These are phyloP conservation scores for Chaetophractus vellerosus DNA, from an alignment of 2,797 vertebrate species.

Conservation along the genomic window DNA sequence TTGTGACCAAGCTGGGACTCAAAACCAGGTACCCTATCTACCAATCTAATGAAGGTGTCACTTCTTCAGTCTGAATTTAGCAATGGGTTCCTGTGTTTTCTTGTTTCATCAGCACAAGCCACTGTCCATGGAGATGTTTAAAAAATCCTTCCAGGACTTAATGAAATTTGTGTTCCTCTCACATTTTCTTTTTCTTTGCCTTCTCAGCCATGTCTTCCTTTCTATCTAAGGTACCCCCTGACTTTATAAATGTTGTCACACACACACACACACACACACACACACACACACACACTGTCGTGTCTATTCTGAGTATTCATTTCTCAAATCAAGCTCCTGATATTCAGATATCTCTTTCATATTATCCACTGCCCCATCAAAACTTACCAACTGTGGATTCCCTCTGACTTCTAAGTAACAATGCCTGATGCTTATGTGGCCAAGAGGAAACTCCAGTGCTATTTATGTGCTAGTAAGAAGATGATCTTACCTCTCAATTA, in stretches of 20 bases:
- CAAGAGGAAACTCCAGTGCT: not conserved
- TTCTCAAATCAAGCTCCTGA: constrained; percentile 1
- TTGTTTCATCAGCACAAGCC: constrained; percentile 55
- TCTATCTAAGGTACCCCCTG: not conserved
- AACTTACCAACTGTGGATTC: not conserved
- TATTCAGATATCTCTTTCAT: constrained; percentile 2
- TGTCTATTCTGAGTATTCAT: not conserved
- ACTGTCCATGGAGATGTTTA: not conserved
- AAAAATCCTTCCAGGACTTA: not conserved
- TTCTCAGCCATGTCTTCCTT: not conserved
- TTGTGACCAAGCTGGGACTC: not conserved
- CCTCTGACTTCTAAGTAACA: not conserved
- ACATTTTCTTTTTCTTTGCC: not conserved
- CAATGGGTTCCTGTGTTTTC: constrained; percentile 23
- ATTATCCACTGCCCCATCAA: not conserved
- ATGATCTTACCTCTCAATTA: constrained; percentile 54
- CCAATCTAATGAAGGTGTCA: not conserved
- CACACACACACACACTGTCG: not conserved
- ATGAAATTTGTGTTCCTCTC: constrained; percentile 23
- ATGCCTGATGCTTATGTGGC: not conserved
- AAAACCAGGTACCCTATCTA: constrained; percentile 21
- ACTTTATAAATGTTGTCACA: not conserved
- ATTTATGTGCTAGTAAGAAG: constrained; percentile 1
- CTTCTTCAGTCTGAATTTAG: not conserved
- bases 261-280: not conserved